Evolutionary conservation across 2,113 vertebrate genomes (phyloP).

Genomic region (Dicrurus megarhynchus): DNA sequence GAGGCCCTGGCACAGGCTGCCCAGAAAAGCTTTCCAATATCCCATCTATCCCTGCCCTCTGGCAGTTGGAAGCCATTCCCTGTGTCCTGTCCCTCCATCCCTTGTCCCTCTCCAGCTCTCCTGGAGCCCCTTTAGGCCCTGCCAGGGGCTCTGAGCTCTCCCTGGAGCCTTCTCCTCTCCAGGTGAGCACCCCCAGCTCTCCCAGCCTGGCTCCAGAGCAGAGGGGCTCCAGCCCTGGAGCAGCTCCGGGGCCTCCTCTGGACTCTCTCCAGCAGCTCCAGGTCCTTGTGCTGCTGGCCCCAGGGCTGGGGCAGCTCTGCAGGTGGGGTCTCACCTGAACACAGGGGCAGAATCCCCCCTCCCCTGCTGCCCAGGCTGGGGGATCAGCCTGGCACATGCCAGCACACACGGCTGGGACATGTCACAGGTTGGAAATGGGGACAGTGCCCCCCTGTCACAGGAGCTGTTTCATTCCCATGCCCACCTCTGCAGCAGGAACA

Average conservation of each 20-base stretch:
- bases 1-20: background rate
- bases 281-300: background rate
- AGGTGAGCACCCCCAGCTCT: background rate
- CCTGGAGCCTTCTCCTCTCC: background rate
- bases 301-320: background rate
- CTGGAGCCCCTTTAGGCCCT: background rate
- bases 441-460: background rate
- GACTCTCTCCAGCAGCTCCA: background rate
- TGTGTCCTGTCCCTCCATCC: background rate
- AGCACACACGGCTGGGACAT: background rate
- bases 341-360: background rate
- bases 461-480: background rate
- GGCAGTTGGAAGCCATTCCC: background rate
- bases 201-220: background rate
- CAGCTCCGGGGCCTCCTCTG: background rate
- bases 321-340: background rate
- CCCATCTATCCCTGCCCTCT: fast-evolving
- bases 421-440: background rate
- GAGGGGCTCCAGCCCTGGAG: background rate
- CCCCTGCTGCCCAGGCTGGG: fast-evolving
- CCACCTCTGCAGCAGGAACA: background rate
- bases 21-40: background rate
- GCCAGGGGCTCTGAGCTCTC: background rate
- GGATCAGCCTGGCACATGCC: background rate
- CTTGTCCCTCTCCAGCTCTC: background rate